Evolutionary conservation across 2,797 vertebrate genomes (phyloP).

Genomic region (Chrosomus eos): DNA sequence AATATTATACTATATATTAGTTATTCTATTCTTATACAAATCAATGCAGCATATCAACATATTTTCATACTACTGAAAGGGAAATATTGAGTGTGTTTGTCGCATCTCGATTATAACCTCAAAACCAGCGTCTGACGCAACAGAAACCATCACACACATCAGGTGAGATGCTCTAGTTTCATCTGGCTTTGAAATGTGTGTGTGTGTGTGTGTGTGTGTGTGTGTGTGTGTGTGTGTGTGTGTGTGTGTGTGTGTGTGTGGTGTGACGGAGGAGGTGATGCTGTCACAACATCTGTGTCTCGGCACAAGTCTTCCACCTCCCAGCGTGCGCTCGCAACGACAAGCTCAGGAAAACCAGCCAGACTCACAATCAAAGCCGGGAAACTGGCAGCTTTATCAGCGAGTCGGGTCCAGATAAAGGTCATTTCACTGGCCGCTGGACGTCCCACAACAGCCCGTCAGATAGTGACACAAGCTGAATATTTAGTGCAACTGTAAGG

Average conservation of each 20-base stretch:
- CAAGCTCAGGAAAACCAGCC: slow-evolving; percentile 63
- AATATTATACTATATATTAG: background rate
- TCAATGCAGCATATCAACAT: background rate
- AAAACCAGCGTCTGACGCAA: background rate
- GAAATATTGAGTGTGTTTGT: background rate
- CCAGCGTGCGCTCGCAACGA: slow-evolving; percentile 56
- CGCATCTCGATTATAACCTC: background rate
- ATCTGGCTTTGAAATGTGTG: slow-evolving; percentile 35
- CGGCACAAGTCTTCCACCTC: slow-evolving; percentile 49
- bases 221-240: background rate
- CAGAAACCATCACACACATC: background rate
- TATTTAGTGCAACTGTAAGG: background rate
- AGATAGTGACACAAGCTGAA: slow-evolving; percentile 20
- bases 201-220: background rate
- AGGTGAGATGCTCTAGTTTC: slow-evolving; percentile 43
- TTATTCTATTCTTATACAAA: background rate
- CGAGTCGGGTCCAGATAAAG: slow-evolving; percentile 64
- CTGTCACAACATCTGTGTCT: slow-evolving; percentile 55
- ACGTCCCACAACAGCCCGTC: slow-evolving; percentile 33
- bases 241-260: background rate
- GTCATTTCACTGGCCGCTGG: slow-evolving; percentile 64
- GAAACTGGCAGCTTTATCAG: slow-evolving; percentile 66
- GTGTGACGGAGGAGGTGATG: slow-evolving; percentile 17
- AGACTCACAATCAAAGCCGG: slow-evolving; percentile 69
- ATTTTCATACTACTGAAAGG: background rate